phyloP scores from a whole-genome alignment of 2,888 invertebrate species.

The Drosophila emarginata region DNA sequence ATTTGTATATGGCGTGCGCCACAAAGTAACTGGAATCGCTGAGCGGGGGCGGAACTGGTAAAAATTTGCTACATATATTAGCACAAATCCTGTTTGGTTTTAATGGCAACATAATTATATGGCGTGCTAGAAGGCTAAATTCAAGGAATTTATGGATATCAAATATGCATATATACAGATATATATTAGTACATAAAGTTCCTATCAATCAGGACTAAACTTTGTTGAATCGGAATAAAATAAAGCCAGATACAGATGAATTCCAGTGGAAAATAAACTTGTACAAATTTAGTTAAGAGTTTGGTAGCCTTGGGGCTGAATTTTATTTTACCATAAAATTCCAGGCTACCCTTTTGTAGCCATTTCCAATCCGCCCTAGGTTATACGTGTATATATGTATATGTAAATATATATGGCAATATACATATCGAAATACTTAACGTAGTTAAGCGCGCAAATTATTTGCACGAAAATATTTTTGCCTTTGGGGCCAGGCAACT shows the following conservation, averaged over 20 bases:
- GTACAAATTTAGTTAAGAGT: neutral
- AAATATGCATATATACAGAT: neutral
- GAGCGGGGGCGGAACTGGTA: conserved; percentile 3
- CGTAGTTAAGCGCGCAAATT: conserved; percentile 71
- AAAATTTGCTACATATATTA: conserved; percentile 64
- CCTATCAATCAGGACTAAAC: neutral
- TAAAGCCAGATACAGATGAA: neutral
- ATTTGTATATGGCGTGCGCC: conserved; percentile 67
- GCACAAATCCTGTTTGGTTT: conserved; percentile 41
- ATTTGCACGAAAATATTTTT: conserved; percentile 75
- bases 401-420: neutral
- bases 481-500: conserved; percentile 50
- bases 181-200: neutral
- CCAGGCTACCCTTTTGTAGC: conserved; percentile 29
- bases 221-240: neutral
- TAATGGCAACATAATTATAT: conserved; percentile 71
- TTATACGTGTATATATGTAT: neutral
- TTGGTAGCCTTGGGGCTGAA: neutral
- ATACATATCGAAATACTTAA: conserved; percentile 63
- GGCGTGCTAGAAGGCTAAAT: conserved; percentile 12
- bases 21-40: conserved; percentile 6
- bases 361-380: conserved; percentile 19
- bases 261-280: neutral
- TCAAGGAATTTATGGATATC: neutral
- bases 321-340: neutral